phyloP scores from a whole-genome alignment of 1,140 invertebrate genomes.

The Trypoxylus dichotomus region DNA sequence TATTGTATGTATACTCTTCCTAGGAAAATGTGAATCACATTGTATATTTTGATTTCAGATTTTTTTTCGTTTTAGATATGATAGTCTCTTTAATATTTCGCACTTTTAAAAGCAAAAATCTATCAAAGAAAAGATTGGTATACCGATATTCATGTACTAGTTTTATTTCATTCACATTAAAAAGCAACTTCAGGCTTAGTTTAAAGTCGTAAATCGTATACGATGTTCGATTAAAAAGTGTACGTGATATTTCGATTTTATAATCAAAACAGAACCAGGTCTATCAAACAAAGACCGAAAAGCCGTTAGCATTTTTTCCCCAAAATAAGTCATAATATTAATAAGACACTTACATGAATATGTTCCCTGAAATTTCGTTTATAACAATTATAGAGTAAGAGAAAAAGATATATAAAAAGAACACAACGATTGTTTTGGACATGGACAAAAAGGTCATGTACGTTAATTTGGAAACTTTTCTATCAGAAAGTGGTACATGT shows the following conservation, averaged over 20 bases:
- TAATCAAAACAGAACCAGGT: too few relatives aligned
- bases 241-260: too few relatives aligned
- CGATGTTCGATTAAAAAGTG: too few relatives aligned
- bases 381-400: background rate
- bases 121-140: background rate
- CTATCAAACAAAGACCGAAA: too few relatives aligned
- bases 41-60: background rate
- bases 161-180: background rate
- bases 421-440: background rate
- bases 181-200: background rate
- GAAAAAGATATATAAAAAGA: background rate
- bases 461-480: conserved; percentile 53
- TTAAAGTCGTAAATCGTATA: background rate
- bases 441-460: background rate
- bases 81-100: background rate
- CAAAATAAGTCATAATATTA: background rate
- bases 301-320: background rate
- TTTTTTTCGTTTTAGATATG: background rate
- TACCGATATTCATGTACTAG: background rate
- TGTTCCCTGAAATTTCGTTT: background rate
- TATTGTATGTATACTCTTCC: background rate
- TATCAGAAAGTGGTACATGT: conserved; percentile 71
- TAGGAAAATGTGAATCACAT: background rate
- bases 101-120: background rate
- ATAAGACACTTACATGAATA: background rate